A percentile compares a stretch with the other conserved stretches of the same genome.
Evolutionary conservation across 2,888 invertebrate species (phyloP).

Genomic region (Leucozona laternaria): DNA sequence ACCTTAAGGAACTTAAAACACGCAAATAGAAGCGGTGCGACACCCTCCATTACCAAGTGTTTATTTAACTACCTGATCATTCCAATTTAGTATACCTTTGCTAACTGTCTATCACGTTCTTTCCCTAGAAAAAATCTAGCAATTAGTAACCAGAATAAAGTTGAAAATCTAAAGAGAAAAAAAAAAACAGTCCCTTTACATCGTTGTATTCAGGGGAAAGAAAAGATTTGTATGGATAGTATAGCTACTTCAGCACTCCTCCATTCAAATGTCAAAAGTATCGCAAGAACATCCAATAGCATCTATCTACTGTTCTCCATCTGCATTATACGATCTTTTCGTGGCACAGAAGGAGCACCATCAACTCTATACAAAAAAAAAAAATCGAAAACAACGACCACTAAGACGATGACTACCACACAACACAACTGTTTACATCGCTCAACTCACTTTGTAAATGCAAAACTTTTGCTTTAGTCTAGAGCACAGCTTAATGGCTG

Average conservation of each 20-base stretch:
- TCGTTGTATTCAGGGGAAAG: conserved; percentile 9
- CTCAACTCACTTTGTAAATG: conserved; percentile 59
- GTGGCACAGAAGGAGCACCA: conserved; percentile 4
- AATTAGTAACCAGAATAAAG: conserved; percentile 7
- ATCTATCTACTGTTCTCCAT: conserved; percentile 57
- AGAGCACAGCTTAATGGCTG: conserved; percentile 16
- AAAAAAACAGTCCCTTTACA: not conserved
- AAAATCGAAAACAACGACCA: conserved; percentile 11
- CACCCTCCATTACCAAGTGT: no score
- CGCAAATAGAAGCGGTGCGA: no score
- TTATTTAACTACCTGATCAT: not conserved
- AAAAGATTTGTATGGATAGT: conserved; percentile 30
- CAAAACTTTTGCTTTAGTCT: conserved; percentile 55
- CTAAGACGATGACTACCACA: conserved; percentile 17
- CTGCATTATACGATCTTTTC: conserved; percentile 38
- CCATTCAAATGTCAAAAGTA: conserved; percentile 72
- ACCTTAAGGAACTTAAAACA: no score
- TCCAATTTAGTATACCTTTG: conserved; percentile 3
- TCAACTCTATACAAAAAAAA: not conserved
- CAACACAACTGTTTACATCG: conserved; percentile 47
- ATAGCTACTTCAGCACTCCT: conserved; percentile 27
- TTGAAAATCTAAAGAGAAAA: not conserved
- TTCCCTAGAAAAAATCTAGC: not conserved
- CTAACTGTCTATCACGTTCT: not conserved
- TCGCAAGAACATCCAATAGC: conserved; percentile 58